phyloP scores from a whole-genome alignment of 2,113 vertebrate species.

The Pungitius pungitius region DNA sequence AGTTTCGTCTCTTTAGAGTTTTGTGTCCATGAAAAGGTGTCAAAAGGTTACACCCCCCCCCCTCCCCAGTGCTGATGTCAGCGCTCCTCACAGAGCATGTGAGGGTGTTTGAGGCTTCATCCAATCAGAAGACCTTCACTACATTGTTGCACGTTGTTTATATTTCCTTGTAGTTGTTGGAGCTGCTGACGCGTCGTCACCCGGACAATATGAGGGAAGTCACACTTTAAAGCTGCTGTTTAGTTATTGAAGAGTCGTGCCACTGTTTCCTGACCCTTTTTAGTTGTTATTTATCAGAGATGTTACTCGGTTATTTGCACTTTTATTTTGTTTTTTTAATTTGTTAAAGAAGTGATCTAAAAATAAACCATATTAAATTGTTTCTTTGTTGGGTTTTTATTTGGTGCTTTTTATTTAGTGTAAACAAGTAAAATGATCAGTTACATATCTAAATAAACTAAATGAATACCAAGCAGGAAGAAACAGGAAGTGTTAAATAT shows the following conservation, averaged over 20 bases:
- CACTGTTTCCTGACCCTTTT: conserved; percentile 4
- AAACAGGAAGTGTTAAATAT: background rate
- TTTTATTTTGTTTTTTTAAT: conserved; percentile 27
- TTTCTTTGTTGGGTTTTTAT: background rate
- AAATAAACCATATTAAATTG: conserved; percentile 39
- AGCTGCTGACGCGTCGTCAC: conserved; percentile 29
- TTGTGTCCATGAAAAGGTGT: background rate
- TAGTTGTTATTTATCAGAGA: conserved; percentile 28
- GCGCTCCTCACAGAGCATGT: too few species aligned
- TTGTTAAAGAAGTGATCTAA: conserved; percentile 43
- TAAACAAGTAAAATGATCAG: background rate
- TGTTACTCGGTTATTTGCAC: conserved; percentile 41
- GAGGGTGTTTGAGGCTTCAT: too few species aligned
- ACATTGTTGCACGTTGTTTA: background rate
- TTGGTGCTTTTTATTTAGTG: background rate
- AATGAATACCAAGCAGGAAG: too few species aligned
- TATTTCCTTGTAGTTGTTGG: background rate
- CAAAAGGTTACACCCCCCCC: background rate
- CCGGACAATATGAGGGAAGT: too few species aligned
- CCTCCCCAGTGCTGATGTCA: too few species aligned
- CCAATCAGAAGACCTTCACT: too few species aligned
- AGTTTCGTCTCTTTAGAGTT: background rate
- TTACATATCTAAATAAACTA: too few species aligned
- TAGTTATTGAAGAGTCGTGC: conserved; percentile 1
- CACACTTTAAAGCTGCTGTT: too few species aligned